Base-by-base conservation (phyloP, 2,797 vertebrate species). In the Aldrovandia affinis region DNA sequence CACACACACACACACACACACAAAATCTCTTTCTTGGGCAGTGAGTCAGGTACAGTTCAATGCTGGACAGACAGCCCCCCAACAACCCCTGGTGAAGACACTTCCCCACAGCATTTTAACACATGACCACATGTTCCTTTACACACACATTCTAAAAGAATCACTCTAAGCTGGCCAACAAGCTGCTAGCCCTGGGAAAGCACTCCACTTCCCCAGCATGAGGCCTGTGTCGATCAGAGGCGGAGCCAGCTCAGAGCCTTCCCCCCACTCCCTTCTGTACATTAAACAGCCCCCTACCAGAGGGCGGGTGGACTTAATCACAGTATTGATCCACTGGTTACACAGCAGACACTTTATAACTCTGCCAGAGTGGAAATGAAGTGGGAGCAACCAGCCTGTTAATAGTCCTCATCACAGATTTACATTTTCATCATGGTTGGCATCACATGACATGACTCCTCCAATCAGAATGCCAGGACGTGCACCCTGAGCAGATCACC, bases 1-100 rank as follows among this genome's bases (percentile, higher is more conserved):
- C 15, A 47, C 73, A 77, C 1, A 77, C 73, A 77, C 20, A 77
- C 20, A 25, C 73, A 77, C 20, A 47, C 39, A 44, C 39, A 77
- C 42, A 47, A 25, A 77, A 44, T 6, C 73, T 82, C 81, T 83
- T 87, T 86, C 89, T 86, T 83, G 89, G 83, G 84, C 84, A 89
- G 90, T 92, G 88, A 92, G 87, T 77, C 73, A 77, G 73, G 22
- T 44, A 20, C 20, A 77, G 2, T 14, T 57, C 55, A 57, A 57
- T 57, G 55, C 55, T 57, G 55, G 55, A 57, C 55, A 57, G 7
- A 57, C 12, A 57, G 47, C 6, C 6, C 47, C 47, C 47, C 50
- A 52, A 12, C 50, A 52, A 4, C 50, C 50, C n/a, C 50, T 12
- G 4, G 12, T 52, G 50, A 52, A 12, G 50, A 12, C 50, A 52